Base-by-base conservation (phyloP, 2,797 vertebrate species). In the Sylvia borin region DNA sequence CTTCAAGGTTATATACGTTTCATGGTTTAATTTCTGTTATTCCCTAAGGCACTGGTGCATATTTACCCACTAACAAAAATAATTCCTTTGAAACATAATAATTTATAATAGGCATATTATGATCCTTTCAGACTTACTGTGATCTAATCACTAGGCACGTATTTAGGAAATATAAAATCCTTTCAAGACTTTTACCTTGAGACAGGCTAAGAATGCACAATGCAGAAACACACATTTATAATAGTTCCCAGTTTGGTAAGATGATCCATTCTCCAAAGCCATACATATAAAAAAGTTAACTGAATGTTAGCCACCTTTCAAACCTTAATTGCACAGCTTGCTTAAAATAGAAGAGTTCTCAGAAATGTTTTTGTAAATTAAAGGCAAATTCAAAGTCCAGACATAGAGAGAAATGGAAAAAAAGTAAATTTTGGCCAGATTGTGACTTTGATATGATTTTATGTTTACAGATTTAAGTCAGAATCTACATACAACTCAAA, bases 101-200 rank as follows among this genome's bases (percentile, higher is more conserved):
- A 77, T 91, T 95, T 94, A 40, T 91, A 95, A 91, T 80, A 93
- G 57, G 50, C 38, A 53, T 74, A 89, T 92, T 94, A 72, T 32
- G 67, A 92, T 85, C n/a, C 72, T 71, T 91, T 91, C 78, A 85
- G 68, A 87, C 74, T 70, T 82, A 26, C 77, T 85, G 68, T 96
- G 86, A 94, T 91, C 78, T 95, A 89, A 95, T 95, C 77, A 64
- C 60, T 43, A 77, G 72, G 61, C 67, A 85, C 1, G 0, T 85
- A 76, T 87, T 79, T 82, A 93, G 78, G 81, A 96, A 92, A 73
- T 80, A 70, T 57, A 87, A 96, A 93, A 83, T 80, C 47, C 58
- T 85, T 91, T 92, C 68, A 58, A 80, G 68, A 62, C 72, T 95
- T 95, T 82, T 94, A 85, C 84, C 78, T 80, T 80, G 45, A 95